Evolutionary conservation across 2,888 invertebrate genomes (phyloP).

Genomic region (Nyleta sp.): DNA sequence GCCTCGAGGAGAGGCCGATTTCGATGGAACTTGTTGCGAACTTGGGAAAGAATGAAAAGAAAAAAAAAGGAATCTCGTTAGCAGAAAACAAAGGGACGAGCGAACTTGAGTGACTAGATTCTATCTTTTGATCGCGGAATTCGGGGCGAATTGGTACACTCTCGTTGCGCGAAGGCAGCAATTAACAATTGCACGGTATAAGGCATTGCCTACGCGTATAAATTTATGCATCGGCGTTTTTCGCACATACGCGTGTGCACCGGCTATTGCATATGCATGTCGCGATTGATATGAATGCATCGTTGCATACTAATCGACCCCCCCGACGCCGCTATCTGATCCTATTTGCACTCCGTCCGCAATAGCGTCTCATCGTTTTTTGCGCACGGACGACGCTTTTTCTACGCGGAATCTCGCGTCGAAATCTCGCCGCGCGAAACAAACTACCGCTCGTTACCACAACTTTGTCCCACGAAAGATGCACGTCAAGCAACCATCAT

Average conservation of each 20-base stretch:
- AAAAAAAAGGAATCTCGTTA: too few relatives aligned
- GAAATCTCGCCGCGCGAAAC: slow-evolving; percentile 54
- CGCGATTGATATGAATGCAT: slow-evolving; percentile 81
- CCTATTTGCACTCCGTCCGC: slow-evolving; percentile 75
- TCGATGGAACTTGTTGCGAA: too few relatives aligned
- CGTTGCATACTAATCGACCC: slow-evolving; percentile 79
- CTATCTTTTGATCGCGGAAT: slow-evolving; percentile 48
- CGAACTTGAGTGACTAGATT: slow-evolving; percentile 37
- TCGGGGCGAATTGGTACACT: slow-evolving; percentile 70
- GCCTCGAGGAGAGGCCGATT: too few relatives aligned
- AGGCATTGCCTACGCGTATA: slow-evolving; percentile 74
- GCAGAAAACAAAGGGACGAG: slow-evolving; percentile 16
- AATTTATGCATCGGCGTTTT: slow-evolving; percentile 77
- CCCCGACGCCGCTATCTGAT: slow-evolving; percentile 76
- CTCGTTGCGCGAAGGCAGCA: slow-evolving; percentile 68
- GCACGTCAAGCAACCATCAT: too few relatives aligned
- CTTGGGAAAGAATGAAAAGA: too few relatives aligned
- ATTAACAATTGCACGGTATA: slow-evolving; percentile 76
- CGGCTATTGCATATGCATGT: slow-evolving; percentile 78
- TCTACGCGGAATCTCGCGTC: slow-evolving; percentile 68
- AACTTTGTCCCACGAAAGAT: slow-evolving; percentile 17
- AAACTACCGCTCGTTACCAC: slow-evolving; percentile 9
- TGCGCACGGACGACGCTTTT: slow-evolving; percentile 69
- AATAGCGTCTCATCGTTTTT: slow-evolving; percentile 67
- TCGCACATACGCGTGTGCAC: slow-evolving; percentile 65